A percentile compares a stretch with the other conserved stretches of the same genome.
Conservation (phyloP, 2,888 invertebrate species). For the Drosophila melanosoma region DNA sequence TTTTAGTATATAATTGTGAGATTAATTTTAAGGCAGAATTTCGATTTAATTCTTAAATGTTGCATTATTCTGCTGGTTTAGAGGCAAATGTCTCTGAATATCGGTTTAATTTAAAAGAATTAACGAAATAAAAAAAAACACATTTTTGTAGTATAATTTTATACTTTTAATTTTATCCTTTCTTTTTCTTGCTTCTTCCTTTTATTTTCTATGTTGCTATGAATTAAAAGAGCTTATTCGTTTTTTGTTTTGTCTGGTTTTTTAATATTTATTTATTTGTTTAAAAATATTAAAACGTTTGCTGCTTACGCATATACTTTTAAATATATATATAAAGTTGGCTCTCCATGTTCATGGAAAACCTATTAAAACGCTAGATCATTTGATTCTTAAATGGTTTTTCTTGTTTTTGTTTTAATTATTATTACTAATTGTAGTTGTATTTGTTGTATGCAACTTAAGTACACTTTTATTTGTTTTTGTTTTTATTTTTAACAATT, state of each 20-base stretch:
- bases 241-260: not conserved
- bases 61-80: too few species aligned
- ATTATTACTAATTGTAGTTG: constrained; percentile 10
- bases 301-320: constrained; percentile 21
- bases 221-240: not conserved
- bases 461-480: constrained; percentile 61
- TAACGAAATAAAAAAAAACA: not conserved
- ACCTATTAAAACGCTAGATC: constrained; percentile 50
- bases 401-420: constrained; percentile 12
- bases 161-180: not conserved
- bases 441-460: constrained; percentile 50
- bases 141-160: not conserved
- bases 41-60: too few species aligned
- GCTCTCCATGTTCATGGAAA: constrained; percentile 48
- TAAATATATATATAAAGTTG: constrained; percentile 36
- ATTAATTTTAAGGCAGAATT: not conserved
- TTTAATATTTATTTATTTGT: constrained; percentile 31
- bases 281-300: constrained; percentile 55
- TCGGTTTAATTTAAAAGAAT: too few species aligned
- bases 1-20: not conserved
- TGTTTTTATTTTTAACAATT: constrained; percentile 27
- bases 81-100: too few species aligned
- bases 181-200: not conserved
- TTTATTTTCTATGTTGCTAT: not conserved
- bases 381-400: constrained; percentile 32